Evolutionary conservation across 2,797 vertebrate genomes (phyloP).

Genomic region (Clarias laeviceps): DNA sequence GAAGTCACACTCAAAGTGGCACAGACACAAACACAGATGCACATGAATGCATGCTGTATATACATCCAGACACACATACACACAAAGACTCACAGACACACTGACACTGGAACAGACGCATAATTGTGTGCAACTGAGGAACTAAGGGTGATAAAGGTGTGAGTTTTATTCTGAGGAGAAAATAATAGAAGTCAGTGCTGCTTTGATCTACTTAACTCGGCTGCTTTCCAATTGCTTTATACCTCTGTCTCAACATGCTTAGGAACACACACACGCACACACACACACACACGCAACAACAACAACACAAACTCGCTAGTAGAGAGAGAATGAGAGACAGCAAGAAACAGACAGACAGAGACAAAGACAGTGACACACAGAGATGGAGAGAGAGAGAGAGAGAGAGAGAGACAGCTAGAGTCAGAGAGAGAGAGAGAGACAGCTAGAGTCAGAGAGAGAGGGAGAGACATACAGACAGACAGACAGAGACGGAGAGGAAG

Average conservation of each 20-base stretch:
- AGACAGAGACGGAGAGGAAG: neutral
- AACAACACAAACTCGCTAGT: neutral
- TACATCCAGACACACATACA: neutral
- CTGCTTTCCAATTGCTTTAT: neutral
- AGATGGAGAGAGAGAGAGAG: too few relatives aligned
- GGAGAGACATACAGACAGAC: neutral
- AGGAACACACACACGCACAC: neutral
- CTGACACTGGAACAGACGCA: neutral
- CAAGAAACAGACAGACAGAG: neutral
- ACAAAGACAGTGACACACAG: neutral
- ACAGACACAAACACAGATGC: neutral
- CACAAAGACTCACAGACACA: neutral
- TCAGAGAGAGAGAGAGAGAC: neutral
- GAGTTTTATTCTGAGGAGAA: neutral
- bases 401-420: too few relatives aligned
- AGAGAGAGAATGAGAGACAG: neutral
- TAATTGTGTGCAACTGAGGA: neutral
- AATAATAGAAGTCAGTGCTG: neutral
- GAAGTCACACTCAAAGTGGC: neutral
- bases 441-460: neutral
- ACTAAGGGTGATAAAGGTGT: neutral
- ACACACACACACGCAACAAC: neutral
- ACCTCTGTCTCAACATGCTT: constrained; percentile 5
- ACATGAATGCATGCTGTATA: neutral
- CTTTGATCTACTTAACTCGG: constrained; percentile 7